phyloP scores from a whole-genome alignment of 2,888 invertebrate species.

The Eupeodes latifasciatus region DNA sequence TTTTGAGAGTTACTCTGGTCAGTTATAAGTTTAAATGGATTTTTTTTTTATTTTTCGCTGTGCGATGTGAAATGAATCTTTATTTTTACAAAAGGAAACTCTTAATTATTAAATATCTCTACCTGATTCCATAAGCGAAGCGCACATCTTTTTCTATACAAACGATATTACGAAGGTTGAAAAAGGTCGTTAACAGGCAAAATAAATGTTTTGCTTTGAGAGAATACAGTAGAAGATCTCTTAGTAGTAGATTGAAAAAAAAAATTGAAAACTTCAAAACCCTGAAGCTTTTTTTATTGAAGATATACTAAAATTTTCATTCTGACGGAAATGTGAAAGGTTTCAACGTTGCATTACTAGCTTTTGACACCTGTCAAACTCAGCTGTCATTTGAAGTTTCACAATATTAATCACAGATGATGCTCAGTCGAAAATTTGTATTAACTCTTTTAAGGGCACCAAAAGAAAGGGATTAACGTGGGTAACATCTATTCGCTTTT shows the following conservation, averaged over 20 bases:
- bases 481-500: too few species aligned
- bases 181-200: constrained; percentile 39
- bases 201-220: background rate
- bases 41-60: constrained; percentile 9
- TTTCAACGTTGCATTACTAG: too few species aligned
- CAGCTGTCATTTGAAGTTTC: too few species aligned
- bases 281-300: too few species aligned
- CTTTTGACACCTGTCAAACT: too few species aligned
- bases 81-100: constrained; percentile 62
- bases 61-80: constrained; percentile 54
- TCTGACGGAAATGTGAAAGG: too few species aligned
- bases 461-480: too few species aligned
- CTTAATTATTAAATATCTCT: constrained; percentile 52
- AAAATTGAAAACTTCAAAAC: too few species aligned
- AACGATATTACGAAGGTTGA: background rate
- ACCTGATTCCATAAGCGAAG: constrained; percentile 48
- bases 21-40: constrained; percentile 1
- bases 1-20: constrained; percentile 25
- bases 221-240: background rate
- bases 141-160: background rate
- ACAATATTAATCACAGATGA: too few species aligned
- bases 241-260: background rate
- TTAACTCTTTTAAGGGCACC: too few species aligned
- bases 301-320: too few species aligned
- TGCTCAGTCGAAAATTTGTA: too few species aligned